These are phyloP conservation scores for Diprion similis DNA, from an alignment of 1,140 invertebrate genomes.

Conservation along the genomic window DNA sequence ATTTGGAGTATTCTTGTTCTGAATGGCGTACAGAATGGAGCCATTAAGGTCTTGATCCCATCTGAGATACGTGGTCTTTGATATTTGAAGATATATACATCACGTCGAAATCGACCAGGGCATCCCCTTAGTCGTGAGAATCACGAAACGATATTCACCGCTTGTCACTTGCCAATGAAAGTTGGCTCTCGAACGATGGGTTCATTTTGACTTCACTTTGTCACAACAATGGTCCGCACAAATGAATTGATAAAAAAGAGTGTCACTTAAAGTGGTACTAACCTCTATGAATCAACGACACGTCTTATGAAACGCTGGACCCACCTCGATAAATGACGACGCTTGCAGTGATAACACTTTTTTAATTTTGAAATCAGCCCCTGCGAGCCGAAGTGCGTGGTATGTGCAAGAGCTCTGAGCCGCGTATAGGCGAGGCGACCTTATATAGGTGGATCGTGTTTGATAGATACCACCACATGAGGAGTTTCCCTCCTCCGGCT, in stretches of 20 bases:
- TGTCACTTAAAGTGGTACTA: slow-evolving; percentile 1
- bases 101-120: too few species aligned
- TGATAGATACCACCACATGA: slow-evolving; percentile 35
- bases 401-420: slow-evolving; percentile 44
- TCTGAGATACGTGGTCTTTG: too few species aligned
- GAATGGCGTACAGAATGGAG: too few species aligned
- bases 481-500: slow-evolving; percentile 43
- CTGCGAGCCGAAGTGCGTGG: slow-evolving; percentile 6
- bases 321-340: not conserved
- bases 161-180: not conserved
- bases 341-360: not conserved
- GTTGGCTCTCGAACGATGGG: not conserved
- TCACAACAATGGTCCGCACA: not conserved
- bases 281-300: not conserved
- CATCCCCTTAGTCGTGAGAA: too few species aligned
- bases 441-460: slow-evolving; percentile 61
- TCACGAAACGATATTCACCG: not conserved
- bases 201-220: not conserved
- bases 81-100: too few species aligned
- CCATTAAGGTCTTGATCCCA: too few species aligned
- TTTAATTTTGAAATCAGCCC: not conserved
- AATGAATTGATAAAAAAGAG: not conserved
- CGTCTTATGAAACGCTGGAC: not conserved
- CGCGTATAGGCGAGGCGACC: slow-evolving; percentile 54
- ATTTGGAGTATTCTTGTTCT: too few species aligned